phyloP scores from a whole-genome alignment of 2,113 vertebrate species.

The Nycticebus coucang region DNA sequence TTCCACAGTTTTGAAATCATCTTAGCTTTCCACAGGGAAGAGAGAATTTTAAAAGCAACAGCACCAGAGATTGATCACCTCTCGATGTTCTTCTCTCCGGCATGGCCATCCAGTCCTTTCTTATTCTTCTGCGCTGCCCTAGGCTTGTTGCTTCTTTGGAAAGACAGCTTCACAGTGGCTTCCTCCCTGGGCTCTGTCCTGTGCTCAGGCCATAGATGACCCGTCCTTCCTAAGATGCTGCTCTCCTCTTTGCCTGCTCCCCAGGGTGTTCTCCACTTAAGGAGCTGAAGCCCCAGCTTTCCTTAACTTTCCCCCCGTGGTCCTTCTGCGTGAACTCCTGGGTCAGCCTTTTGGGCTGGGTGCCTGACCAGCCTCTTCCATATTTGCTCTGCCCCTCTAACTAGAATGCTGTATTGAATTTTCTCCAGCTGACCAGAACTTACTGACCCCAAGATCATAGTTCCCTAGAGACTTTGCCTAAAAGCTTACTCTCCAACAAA shows the following conservation, averaged over 20 bases:
- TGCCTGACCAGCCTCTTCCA: background rate
- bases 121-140: background rate
- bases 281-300: background rate
- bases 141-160: background rate
- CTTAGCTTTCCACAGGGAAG: background rate
- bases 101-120: too few species aligned
- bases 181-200: background rate
- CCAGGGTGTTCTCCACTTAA: too few species aligned
- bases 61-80: background rate
- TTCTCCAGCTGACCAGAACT: background rate
- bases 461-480: background rate
- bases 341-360: accelerated
- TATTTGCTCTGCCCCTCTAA: background rate
- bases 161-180: background rate
- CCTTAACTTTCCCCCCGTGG: accelerated
- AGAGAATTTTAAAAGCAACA: background rate
- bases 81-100: too few species aligned
- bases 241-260: background rate
- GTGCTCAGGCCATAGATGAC: background rate
- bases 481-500: background rate
- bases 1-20: background rate
- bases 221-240: background rate
- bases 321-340: background rate
- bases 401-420: background rate
- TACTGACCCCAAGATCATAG: background rate